phyloP scores from a whole-genome alignment of 2,797 vertebrate species.

The Natrix natrix region DNA sequence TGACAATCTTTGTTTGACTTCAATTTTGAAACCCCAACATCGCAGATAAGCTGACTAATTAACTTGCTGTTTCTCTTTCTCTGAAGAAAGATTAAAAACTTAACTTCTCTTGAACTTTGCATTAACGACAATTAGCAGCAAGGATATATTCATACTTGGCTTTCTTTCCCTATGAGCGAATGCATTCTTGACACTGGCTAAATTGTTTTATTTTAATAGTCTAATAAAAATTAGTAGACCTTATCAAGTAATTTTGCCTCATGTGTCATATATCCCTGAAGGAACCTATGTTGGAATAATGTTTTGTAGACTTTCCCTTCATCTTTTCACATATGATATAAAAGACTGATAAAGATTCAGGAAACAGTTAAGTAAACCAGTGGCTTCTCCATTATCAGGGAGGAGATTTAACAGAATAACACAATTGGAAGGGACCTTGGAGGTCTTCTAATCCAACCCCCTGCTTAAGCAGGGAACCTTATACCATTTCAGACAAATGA shows the following conservation, averaged over 20 bases:
- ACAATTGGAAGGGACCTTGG: too few species aligned
- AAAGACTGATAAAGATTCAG: not conserved
- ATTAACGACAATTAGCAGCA: not conserved
- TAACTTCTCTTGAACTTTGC: constrained; percentile 33
- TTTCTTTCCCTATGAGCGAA: constrained; percentile 44
- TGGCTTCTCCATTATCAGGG: not conserved
- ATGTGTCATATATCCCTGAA: not conserved
- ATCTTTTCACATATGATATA: not conserved
- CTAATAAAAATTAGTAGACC: constrained; percentile 39
- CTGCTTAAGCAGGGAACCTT: not conserved
- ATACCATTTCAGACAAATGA: not conserved
- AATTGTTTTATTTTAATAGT: constrained; percentile 11
- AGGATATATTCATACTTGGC: constrained; percentile 39
- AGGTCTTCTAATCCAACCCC: too few species aligned
- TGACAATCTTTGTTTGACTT: constrained; percentile 51
- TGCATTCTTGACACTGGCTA: constrained; percentile 28
- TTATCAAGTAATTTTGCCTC: not conserved
- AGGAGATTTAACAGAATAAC: not conserved
- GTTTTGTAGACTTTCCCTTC: not conserved
- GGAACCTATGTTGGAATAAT: not conserved
- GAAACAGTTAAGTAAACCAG: not conserved
- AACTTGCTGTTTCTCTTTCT: constrained; percentile 33
- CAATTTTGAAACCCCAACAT: constrained; percentile 60
- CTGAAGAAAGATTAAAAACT: constrained; percentile 51
- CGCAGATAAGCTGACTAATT: constrained; percentile 47